These are phyloP conservation scores for Plectrocnemia conspersa DNA, from an alignment of 1,140 invertebrate species.

Conservation along the genomic window DNA sequence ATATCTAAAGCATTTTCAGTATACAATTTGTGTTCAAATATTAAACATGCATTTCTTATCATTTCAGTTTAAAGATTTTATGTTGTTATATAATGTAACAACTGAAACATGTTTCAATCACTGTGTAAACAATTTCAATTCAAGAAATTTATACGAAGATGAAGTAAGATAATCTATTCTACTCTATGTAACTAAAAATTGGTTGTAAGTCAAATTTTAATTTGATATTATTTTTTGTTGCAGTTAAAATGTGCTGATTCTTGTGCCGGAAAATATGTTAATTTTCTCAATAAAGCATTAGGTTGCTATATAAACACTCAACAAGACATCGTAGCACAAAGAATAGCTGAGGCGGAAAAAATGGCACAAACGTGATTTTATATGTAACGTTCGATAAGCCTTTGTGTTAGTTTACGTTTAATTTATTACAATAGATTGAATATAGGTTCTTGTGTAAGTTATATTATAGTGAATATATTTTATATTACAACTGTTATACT, in stretches of 20 bases:
- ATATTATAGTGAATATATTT: no score
- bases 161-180: conserved; percentile 26
- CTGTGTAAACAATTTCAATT: conserved; percentile 33
- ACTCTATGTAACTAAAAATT: background rate
- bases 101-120: conserved; percentile 31
- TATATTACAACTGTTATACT: no score
- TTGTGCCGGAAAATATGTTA: conserved; percentile 31
- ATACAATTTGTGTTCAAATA: no score
- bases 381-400: no score
- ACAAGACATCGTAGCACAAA: conserved; percentile 27
- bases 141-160: conserved; percentile 25
- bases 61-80: conserved; percentile 34
- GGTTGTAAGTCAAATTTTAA: background rate
- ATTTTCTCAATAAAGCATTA: conserved; percentile 29
- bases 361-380: conserved; percentile 9
- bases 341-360: conserved; percentile 27
- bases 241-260: conserved; percentile 28
- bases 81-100: conserved; percentile 31
- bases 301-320: conserved; percentile 29
- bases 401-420: no score
- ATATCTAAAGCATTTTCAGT: no score
- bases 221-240: conserved; percentile 17
- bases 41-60: no score
- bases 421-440: no score
- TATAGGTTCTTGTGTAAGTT: no score